phyloP scores from a whole-genome alignment of 2,888 invertebrate species.

The Lasius platythorax region DNA sequence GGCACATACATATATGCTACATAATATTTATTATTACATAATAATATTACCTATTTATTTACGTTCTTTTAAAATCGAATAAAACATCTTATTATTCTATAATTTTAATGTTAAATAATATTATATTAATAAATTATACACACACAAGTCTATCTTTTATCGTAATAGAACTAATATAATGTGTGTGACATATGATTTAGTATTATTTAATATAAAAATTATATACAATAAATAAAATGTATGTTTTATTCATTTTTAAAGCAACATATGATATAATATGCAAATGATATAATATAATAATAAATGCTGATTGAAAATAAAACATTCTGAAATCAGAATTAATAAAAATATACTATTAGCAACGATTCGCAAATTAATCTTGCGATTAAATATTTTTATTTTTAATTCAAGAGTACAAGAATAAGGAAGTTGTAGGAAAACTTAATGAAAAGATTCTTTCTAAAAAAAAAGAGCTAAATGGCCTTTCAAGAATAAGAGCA shows the following conservation, averaged over 20 bases:
- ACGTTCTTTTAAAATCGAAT: background rate
- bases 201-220: background rate
- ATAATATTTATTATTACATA: background rate
- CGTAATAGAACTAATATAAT: background rate
- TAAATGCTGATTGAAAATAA: background rate
- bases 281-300: background rate
- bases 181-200: background rate
- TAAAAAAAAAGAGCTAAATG: slow-evolving; percentile 6
- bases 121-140: background rate
- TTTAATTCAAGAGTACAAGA: background rate
- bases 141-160: background rate
- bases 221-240: background rate
- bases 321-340: background rate
- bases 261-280: background rate
- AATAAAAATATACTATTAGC: background rate
- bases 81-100: background rate
- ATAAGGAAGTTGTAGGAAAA: background rate
- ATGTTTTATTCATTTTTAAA: background rate
- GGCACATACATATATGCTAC: background rate
- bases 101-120: background rate
- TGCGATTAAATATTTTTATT: background rate
- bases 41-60: background rate
- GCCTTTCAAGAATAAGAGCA: slow-evolving; percentile 15
- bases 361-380: background rate
- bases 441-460: slow-evolving; percentile 14